Base-by-base conservation (phyloP, 2,113 vertebrate species). In the Diadophis punctatus region DNA sequence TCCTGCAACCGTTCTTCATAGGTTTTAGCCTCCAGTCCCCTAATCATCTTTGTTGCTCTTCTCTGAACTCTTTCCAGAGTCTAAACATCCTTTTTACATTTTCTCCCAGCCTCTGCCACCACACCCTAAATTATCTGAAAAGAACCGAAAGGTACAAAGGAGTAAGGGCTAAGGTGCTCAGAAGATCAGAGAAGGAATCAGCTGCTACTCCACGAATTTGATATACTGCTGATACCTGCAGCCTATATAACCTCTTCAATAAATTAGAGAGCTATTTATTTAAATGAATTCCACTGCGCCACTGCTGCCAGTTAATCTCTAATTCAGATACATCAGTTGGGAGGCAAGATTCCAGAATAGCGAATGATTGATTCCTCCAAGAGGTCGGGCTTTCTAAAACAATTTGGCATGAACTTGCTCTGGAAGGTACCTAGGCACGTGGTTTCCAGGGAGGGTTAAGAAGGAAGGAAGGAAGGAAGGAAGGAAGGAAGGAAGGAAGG, bases 311-410 rank as follows among this genome's bases (percentile, higher is more conserved):
- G 96, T 96, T 97, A 94, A 96, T 97, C 96, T 97, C 97, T 97
- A 96, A 97, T 97, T 97, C 96, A 96, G 96, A 97, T 94, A 94
- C 95, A 97, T 96, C 96, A 92, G 95, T 93, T 85, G 94, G 95
- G 95, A 97, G 97, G 95, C 91, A 90, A 80, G 93, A 96, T 95
- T 96, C 96, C 97, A 96, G 97, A 91, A 96, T 93, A 94, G 92
- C 94, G 92, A 96, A 95, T 90, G 95, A 96, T 96, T 97, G 94
- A 94, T 95, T 96, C 95, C 87, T 96, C 88, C 43, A 56, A 92
- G 94, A 92, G 93, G 89, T 7, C 1, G 3, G 85, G 93, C 95
- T 94, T 95, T 95, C 94, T 94, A 95, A 88, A 96, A 95, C 88
- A 93, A 94, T 30, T 0, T 56, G 91, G 93, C 92, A 46, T 0